Conservation (phyloP, 2,113 vertebrate species). For the Clinocottus analis region DNA sequence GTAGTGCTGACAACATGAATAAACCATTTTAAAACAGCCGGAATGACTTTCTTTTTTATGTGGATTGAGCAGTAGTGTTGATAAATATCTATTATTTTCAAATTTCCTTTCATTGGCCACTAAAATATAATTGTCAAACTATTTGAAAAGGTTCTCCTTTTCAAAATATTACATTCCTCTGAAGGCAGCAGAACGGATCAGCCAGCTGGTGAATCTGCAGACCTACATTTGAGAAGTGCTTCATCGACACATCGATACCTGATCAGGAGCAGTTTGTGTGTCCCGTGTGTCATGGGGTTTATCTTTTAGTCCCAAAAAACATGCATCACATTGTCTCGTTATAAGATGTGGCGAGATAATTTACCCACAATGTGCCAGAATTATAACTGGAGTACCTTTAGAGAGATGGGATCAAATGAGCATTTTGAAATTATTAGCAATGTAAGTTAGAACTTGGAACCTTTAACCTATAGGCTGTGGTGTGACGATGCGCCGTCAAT, state of each 20-base stretch:
- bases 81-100: not conserved
- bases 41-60: not conserved
- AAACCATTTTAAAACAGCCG: not conserved
- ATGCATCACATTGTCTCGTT: not conserved
- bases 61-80: not conserved
- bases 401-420: not conserved
- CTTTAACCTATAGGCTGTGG: too few relatives aligned
- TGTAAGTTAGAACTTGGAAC: too few relatives aligned
- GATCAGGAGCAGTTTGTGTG: not conserved
- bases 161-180: too few relatives aligned
- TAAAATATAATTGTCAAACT: not conserved
- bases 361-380: not conserved
- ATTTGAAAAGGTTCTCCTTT: not conserved
- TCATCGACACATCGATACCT: not conserved
- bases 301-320: not conserved
- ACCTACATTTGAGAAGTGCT: not conserved
- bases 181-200: not conserved
- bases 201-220: not conserved
- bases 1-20: not conserved
- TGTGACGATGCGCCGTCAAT: too few relatives aligned
- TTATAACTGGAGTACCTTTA: not conserved
- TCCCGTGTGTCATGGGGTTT: too few relatives aligned
- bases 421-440: not conserved
- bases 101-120: not conserved
- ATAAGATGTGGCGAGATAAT: not conserved